Percentiles rank a stretch among this genome's conserved stretches.
These are phyloP conservation scores for Lanistes nyassanus DNA, from an alignment of 1,140 invertebrate species.

Conservation along the genomic window DNA sequence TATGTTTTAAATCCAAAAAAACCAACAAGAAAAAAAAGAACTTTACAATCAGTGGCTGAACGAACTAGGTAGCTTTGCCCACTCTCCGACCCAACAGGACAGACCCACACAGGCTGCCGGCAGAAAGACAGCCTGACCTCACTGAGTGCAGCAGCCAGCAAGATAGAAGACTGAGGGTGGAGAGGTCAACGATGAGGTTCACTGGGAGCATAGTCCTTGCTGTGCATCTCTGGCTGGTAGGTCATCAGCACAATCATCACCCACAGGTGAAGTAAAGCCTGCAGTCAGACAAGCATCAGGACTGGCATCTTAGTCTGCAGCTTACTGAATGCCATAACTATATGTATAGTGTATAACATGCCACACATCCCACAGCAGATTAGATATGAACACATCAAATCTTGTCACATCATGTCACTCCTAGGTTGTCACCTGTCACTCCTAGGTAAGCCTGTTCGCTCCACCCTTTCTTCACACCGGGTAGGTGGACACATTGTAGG, in stretches of 20 bases:
- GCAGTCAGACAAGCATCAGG: constrained; percentile 53
- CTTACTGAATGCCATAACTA: too few relatives aligned
- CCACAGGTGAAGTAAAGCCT: constrained; percentile 79
- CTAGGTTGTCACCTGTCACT: too few relatives aligned
- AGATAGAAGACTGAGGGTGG: background rate
- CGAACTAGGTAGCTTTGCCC: background rate
- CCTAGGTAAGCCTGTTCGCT: too few relatives aligned
- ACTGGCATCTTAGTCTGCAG: too few relatives aligned
- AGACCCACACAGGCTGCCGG: background rate
- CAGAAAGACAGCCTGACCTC: background rate
- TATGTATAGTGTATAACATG: too few relatives aligned
- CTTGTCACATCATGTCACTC: too few relatives aligned
- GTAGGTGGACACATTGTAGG: too few relatives aligned
- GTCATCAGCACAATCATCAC: constrained; percentile 77
- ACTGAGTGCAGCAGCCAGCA: background rate
- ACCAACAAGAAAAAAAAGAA: too few relatives aligned
- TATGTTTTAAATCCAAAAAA: too few relatives aligned
- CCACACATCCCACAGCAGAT: too few relatives aligned
- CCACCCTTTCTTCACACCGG: too few relatives aligned
- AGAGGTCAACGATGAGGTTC: background rate
- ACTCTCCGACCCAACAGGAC: background rate
- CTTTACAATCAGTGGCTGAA: background rate
- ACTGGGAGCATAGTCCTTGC: constrained; percentile 29
- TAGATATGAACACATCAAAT: background rate
- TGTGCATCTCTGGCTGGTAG: constrained; percentile 76